A percentile compares a stretch with the other conserved stretches of the same genome.
Evolutionary conservation across 1,140 invertebrate genomes (phyloP).

Genomic region (Anastrepha obliqua): DNA sequence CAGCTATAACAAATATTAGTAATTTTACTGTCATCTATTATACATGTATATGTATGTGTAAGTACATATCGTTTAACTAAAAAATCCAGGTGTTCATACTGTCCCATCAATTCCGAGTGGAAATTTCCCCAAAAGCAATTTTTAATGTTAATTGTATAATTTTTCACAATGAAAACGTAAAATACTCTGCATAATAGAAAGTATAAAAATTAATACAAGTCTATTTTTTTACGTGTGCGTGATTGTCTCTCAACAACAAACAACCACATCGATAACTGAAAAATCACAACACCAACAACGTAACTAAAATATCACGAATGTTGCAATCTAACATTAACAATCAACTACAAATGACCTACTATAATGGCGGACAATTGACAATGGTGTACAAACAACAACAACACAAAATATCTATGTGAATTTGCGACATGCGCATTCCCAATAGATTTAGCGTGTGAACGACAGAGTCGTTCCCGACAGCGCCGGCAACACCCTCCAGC

Average conservation of each 20-base stretch:
- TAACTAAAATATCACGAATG: conserved; percentile 20
- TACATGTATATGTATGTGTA: too few relatives aligned
- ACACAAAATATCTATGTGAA: conserved; percentile 7
- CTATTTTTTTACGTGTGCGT: conserved; percentile 55
- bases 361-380: conserved; percentile 15
- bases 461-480: conserved; percentile 66
- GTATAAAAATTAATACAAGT: conserved; percentile 49
- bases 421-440: conserved; percentile 17
- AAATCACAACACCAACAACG: neutral
- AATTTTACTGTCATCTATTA: too few relatives aligned
- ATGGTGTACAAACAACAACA: neutral
- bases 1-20: too few relatives aligned
- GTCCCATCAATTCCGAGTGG: neutral
- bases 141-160: conserved; percentile 46
- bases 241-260: conserved; percentile 47
- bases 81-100: neutral
- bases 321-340: conserved; percentile 39
- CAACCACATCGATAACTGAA: neutral
- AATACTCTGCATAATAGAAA: conserved; percentile 31
- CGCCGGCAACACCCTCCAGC: conserved; percentile 43
- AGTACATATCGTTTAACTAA: too few relatives aligned
- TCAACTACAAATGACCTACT: conserved; percentile 33
- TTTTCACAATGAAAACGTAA: conserved; percentile 2
- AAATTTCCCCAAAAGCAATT: neutral
- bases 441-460: conserved; percentile 31